Evolutionary conservation across 2,113 vertebrate genomes (phyloP).

Genomic region (Rhea pennata): DNA sequence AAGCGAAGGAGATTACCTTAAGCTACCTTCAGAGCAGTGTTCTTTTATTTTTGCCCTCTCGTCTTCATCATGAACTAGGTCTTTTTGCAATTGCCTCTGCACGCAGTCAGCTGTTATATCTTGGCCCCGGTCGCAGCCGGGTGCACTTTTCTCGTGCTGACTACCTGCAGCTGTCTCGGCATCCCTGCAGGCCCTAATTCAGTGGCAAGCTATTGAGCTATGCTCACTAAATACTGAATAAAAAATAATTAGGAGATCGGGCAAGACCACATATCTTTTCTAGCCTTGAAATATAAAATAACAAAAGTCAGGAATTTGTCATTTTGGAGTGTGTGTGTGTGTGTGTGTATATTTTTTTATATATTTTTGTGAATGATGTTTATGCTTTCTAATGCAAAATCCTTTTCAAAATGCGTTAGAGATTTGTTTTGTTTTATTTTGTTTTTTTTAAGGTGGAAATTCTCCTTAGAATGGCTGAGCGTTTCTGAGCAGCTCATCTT

Average conservation of each 20-base stretch:
- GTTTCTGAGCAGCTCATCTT: not conserved
- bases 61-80: not conserved
- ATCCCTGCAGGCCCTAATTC: not conserved
- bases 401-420: not conserved
- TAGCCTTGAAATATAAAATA: not conserved
- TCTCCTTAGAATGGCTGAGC: not conserved
- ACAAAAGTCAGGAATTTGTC: not conserved
- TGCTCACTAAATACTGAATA: not conserved
- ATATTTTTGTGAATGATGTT: not conserved
- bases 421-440: not conserved
- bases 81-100: too few species aligned
- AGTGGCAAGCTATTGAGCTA: not conserved
- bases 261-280: not conserved
- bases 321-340: not conserved
- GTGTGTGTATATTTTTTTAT: too few species aligned
- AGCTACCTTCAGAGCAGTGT: not conserved
- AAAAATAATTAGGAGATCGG: not conserved
- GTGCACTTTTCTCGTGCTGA: too few species aligned
- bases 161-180: not conserved
- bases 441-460: not conserved
- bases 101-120: accelerated
- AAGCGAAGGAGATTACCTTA: not conserved
- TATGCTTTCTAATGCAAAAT: accelerated
- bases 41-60: not conserved
- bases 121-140: not conserved